Evolutionary conservation across 1,140 invertebrate genomes (phyloP).

Genomic region (Holcopasites calliopsidis): DNA sequence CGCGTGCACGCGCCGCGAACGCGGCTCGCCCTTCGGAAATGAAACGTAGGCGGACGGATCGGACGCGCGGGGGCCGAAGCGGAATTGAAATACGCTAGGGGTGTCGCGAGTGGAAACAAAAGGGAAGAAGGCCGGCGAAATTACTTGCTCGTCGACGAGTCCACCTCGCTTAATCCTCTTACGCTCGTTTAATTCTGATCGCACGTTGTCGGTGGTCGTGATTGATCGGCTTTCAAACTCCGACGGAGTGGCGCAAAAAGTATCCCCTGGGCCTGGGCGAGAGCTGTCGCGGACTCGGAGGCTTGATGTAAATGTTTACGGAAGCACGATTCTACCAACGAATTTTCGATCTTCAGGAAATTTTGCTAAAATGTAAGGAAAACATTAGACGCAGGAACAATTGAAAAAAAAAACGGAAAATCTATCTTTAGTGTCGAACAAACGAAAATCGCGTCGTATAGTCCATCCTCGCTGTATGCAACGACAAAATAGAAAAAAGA

Average conservation of each 20-base stretch:
- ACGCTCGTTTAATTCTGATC: constrained; percentile 34
- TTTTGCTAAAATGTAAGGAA: too few species aligned
- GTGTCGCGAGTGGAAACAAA: background rate
- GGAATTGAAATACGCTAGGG: constrained; percentile 3
- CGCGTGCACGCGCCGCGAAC: background rate
- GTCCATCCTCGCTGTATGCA: too few species aligned
- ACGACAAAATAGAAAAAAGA: too few species aligned
- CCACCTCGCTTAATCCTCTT: constrained; percentile 4
- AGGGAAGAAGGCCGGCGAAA: background rate
- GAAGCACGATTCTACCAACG: too few species aligned
- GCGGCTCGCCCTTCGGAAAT: constrained; percentile 5
- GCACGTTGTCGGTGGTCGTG: constrained; percentile 8
- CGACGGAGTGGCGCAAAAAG: background rate
- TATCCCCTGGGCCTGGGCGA: background rate
- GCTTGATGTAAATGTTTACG: background rate
- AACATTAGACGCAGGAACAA: too few species aligned
- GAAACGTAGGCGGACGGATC: background rate
- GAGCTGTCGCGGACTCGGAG: background rate
- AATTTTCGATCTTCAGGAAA: too few species aligned
- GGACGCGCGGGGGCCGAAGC: background rate
- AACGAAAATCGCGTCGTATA: too few species aligned
- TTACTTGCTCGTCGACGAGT: background rate
- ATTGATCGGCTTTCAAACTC: constrained; percentile 29
- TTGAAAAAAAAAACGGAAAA: too few species aligned
- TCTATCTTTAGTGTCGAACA: too few species aligned